Evolutionary conservation across 2,888 invertebrate genomes (phyloP).

Genomic region (Seira sanloemensis): DNA sequence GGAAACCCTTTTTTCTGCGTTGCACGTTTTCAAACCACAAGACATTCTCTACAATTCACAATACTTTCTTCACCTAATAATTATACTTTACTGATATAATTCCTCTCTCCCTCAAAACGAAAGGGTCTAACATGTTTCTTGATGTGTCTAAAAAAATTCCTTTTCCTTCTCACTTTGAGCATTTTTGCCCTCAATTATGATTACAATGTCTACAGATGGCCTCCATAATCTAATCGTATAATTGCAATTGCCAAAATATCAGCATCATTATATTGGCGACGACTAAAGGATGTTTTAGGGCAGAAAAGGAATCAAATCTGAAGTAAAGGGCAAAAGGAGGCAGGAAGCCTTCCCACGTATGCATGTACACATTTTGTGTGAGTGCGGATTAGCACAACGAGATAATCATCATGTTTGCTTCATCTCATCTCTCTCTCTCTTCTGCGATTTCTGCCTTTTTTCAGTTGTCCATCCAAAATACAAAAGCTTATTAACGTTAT

Average conservation of each 20-base stretch:
- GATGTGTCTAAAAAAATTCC: constrained; percentile 62
- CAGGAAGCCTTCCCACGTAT: constrained; percentile 64
- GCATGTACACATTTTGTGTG: constrained; percentile 26
- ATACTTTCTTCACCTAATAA: constrained; percentile 47
- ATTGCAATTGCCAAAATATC: constrained; percentile 40
- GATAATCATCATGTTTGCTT: constrained; percentile 64
- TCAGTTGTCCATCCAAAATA: background rate
- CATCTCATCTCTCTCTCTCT: constrained; percentile 36
- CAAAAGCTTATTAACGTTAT: constrained; percentile 56
- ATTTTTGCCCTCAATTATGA: constrained; percentile 63
- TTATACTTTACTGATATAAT: constrained; percentile 35
- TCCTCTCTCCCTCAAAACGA: constrained; percentile 36
- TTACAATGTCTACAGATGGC: constrained; percentile 55
- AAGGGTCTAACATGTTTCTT: constrained; percentile 49
- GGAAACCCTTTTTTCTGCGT: constrained; percentile 50
- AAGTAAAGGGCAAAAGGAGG: constrained; percentile 49
- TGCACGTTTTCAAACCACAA: constrained; percentile 49
- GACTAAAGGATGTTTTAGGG: constrained; percentile 15
- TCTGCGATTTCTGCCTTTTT: constrained; percentile 27
- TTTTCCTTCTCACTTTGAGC: constrained; percentile 49
- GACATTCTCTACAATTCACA: constrained; percentile 51
- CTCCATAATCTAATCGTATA: constrained; percentile 56
- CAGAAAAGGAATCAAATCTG: constrained; percentile 22
- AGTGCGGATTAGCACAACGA: constrained; percentile 50
- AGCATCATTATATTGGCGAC: constrained; percentile 62